phyloP scores from a whole-genome alignment of 2,888 invertebrate genomes.

The Branchipolynoe longqiensis region DNA sequence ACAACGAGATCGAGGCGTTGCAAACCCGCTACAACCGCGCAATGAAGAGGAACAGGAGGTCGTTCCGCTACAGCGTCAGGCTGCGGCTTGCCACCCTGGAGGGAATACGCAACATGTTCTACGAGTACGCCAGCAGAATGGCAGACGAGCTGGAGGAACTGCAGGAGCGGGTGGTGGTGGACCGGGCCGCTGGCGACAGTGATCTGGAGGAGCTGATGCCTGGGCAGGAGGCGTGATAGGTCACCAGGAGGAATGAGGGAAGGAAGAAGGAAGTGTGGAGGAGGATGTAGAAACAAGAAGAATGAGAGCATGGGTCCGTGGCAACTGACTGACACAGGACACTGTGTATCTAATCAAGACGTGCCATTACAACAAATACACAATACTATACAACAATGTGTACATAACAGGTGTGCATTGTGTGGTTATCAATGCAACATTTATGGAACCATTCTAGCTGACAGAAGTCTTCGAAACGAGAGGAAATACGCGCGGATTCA shows the following conservation, averaged over 20 bases:
- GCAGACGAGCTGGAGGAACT: constrained; percentile 69
- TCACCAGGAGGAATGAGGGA: background rate
- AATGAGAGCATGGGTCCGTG: no score
- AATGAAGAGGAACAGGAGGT: constrained; percentile 69
- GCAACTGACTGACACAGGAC: no score
- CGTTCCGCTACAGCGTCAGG: constrained; percentile 72
- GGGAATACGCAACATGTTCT: constrained; percentile 74
- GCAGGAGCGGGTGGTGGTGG: constrained; percentile 59
- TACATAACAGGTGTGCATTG: no score
- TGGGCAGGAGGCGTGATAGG: background rate
- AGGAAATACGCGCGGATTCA: no score
- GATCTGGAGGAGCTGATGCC: constrained; percentile 27
- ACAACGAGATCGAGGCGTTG: constrained; percentile 69
- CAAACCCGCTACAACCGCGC: constrained; percentile 71
- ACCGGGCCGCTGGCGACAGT: constrained; percentile 23
- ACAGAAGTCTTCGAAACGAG: no score
- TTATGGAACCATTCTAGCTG: no score
- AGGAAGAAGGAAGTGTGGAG: no score
- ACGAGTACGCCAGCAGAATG: constrained; percentile 71
- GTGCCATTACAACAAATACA: no score
- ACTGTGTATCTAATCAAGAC: no score
- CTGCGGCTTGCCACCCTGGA: constrained; percentile 72
- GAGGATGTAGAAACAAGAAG: no score
- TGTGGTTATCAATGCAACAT: no score
- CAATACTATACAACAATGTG: no score